Evolutionary conservation across 2,797 vertebrate genomes (phyloP).

Genomic region (Danionella dracula): DNA sequence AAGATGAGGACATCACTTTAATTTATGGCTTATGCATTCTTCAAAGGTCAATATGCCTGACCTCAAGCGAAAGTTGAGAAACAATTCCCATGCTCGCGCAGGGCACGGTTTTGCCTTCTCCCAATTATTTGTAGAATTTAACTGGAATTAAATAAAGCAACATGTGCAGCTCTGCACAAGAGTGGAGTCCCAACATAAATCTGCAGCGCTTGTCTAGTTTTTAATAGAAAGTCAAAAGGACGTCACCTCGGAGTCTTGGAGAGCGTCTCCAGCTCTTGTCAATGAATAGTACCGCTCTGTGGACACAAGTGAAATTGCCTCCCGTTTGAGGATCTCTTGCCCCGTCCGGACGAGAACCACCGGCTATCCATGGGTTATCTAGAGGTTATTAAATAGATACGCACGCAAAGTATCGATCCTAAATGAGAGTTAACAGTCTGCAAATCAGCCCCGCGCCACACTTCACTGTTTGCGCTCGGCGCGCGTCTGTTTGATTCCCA

Average conservation of each 20-base stretch:
- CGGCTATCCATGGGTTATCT: background rate
- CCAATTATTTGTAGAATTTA: too few relatives aligned
- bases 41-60: constrained; percentile 91
- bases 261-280: constrained; percentile 48
- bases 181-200: background rate
- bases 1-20: constrained; percentile 84
- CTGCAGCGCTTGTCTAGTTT: background rate
- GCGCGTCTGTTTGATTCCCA: background rate
- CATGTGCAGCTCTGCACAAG: too few relatives aligned
- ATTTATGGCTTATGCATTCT: constrained; percentile 97
- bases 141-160: too few relatives aligned
- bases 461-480: background rate
- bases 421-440: background rate
- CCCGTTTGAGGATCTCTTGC: constrained; percentile 50
- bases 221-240: constrained; percentile 9
- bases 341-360: constrained; percentile 49
- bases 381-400: background rate
- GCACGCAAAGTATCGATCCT: background rate
- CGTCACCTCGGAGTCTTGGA: background rate
- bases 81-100: constrained; percentile 69
- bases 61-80: constrained; percentile 82
- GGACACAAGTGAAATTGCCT: constrained; percentile 68
- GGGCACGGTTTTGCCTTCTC: background rate
- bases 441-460: background rate
- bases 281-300: constrained; percentile 81